Evolutionary conservation across 2,888 invertebrate genomes (phyloP).

Genomic region (Loripinus fragilis): DNA sequence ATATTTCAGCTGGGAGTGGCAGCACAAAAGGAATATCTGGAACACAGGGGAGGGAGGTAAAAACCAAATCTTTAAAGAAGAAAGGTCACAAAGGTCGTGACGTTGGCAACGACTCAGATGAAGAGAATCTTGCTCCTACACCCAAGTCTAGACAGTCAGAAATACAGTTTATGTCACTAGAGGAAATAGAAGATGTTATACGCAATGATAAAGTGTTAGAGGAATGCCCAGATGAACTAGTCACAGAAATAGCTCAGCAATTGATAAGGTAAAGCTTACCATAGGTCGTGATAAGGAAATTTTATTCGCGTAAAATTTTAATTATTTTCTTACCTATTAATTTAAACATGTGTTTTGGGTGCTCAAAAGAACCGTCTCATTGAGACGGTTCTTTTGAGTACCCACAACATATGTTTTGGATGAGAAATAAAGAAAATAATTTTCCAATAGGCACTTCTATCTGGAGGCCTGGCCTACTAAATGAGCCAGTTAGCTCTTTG

Average conservation of each 20-base stretch:
- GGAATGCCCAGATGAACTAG: slow-evolving; percentile 89
- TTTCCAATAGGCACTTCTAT: too few relatives aligned
- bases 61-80: slow-evolving; percentile 96
- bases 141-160: slow-evolving; percentile 57
- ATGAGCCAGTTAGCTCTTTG: too few relatives aligned
- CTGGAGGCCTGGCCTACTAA: too few relatives aligned
- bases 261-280: slow-evolving; percentile 88
- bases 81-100: slow-evolving; percentile 83
- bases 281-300: too few relatives aligned
- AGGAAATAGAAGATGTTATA: slow-evolving; percentile 89
- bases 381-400: too few relatives aligned
- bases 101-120: slow-evolving; percentile 89
- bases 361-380: too few relatives aligned
- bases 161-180: slow-evolving; percentile 80
- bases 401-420: too few relatives aligned
- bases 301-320: too few relatives aligned
- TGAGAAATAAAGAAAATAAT: too few relatives aligned
- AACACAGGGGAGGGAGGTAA: slow-evolving; percentile 96
- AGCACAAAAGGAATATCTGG: slow-evolving; percentile 90
- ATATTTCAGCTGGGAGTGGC: slow-evolving; percentile 61
- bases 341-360: too few relatives aligned
- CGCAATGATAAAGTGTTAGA: slow-evolving; percentile 83
- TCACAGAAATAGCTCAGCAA: slow-evolving; percentile 88
- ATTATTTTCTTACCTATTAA: too few relatives aligned
- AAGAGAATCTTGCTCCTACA: slow-evolving; percentile 83